Conservation (phyloP, 2,888 invertebrate species). For the Meiosimyza decipiens region DNA sequence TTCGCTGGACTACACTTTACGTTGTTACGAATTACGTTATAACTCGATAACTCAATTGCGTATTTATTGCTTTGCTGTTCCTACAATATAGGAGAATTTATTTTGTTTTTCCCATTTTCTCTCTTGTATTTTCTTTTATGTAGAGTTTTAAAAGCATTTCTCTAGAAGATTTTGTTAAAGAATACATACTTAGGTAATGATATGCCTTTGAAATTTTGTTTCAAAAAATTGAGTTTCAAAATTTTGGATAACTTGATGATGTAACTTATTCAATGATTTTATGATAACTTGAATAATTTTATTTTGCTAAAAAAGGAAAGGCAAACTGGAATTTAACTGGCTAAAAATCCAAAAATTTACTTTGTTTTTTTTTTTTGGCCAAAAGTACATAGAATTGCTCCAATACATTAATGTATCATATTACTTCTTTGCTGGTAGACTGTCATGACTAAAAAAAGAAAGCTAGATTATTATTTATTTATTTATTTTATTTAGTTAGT, state of each 20-base stretch:
- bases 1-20: slow-evolving; percentile 27
- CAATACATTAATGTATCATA: too few relatives aligned
- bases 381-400: too few relatives aligned
- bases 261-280: neutral
- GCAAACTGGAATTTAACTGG: too few relatives aligned
- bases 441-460: too few relatives aligned
- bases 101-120: neutral
- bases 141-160: slow-evolving; percentile 6
- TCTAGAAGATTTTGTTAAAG: neutral
- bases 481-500: too few relatives aligned
- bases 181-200: neutral
- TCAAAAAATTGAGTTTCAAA: slow-evolving; percentile 20
- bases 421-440: too few relatives aligned
- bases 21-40: slow-evolving; percentile 36
- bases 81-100: neutral
- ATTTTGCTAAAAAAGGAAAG: too few relatives aligned
- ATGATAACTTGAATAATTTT: too few relatives aligned
- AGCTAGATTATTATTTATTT: too few relatives aligned
- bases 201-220: neutral
- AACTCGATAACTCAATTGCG: slow-evolving; percentile 37
- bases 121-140: neutral
- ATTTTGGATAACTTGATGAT: slow-evolving; percentile 3
- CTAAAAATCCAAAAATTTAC: too few relatives aligned
- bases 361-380: too few relatives aligned
- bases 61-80: slow-evolving; percentile 33